phyloP scores from a whole-genome alignment of 2,888 invertebrate genomes.

The Drosophila kambysellisi region DNA sequence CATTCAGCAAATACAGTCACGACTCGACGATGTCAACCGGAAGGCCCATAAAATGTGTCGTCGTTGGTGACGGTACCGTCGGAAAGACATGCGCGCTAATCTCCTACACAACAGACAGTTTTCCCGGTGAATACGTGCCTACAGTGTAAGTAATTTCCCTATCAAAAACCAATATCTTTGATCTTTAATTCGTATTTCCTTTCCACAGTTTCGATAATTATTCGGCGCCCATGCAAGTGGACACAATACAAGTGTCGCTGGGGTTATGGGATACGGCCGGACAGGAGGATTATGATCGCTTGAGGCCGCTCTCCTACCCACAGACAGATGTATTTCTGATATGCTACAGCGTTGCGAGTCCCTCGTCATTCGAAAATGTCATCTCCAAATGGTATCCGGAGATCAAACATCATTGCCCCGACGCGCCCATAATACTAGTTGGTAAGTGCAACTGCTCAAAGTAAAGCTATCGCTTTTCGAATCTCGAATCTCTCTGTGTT shows the following conservation, averaged over 20 bases:
- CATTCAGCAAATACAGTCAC: conserved; percentile 63
- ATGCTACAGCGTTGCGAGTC: conserved; percentile 99
- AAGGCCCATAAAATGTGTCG: conserved; percentile 96
- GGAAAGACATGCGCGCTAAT: conserved; percentile 98
- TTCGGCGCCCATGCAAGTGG: conserved; percentile 99
- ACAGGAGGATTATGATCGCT: conserved; percentile 98
- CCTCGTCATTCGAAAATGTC: conserved; percentile 99
- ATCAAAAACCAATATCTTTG: background rate
- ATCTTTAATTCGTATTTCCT: conserved; percentile 10
- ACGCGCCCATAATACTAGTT: conserved; percentile 99
- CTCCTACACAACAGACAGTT: conserved; percentile 96
- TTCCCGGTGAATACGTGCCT: conserved; percentile 97
- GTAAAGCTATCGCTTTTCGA: background rate
- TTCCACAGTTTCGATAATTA: conserved; percentile 95
- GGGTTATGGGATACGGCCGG: conserved; percentile 98
- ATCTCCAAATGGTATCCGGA: conserved; percentile 99
- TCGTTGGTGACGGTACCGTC: conserved; percentile 96
- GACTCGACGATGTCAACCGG: conserved; percentile 92
- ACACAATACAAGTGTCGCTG: conserved; percentile 97
- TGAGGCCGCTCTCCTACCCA: conserved; percentile 98
- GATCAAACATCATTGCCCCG: conserved; percentile 99
- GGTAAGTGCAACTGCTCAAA: conserved; percentile 88
- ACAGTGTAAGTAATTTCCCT: conserved; percentile 92
- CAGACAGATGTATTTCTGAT: conserved; percentile 99
- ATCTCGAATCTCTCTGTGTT: background rate